Evolutionary conservation across 1,140 invertebrate species (phyloP).

Genomic region (Cepaea nemoralis): DNA sequence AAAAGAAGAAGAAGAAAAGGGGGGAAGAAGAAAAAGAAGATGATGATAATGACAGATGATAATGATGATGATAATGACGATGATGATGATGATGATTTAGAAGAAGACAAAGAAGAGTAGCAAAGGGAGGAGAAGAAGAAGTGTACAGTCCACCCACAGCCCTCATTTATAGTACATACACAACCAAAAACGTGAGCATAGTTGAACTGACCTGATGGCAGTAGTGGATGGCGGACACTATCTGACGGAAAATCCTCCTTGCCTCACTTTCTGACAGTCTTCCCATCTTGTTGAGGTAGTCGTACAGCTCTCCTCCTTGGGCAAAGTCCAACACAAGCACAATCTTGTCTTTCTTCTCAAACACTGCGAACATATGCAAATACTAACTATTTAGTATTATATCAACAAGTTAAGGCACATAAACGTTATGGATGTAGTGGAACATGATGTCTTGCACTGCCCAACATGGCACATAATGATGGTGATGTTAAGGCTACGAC

Average conservation of each 20-base stretch:
- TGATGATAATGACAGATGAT: background rate
- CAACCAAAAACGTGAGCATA: no score
- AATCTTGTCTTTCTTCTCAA: slow-evolving; percentile 99
- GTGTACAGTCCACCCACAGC: no score
- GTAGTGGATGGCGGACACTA: slow-evolving; percentile 96
- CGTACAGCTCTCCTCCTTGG: slow-evolving; percentile 96
- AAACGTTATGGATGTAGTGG: no score
- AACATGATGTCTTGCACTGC: no score
- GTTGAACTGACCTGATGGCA: slow-evolving; percentile 91
- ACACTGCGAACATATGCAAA: slow-evolving; percentile 80
- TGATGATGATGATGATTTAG: no score
- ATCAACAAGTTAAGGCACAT: no score
- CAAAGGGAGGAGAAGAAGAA: no score
- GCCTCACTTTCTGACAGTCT: slow-evolving; percentile 92
- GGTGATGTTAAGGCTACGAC: no score
- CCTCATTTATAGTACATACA: no score
- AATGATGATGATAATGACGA: background rate
- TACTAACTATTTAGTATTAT: no score
- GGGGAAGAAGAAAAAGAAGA: background rate
- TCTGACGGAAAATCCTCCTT: slow-evolving; percentile 95
- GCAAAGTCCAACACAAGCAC: slow-evolving; percentile 99
- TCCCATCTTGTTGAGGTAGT: slow-evolving; percentile 94
- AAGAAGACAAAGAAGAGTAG: no score
- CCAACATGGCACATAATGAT: no score
- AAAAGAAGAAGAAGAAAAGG: background rate